Evolutionary conservation across 2,113 vertebrate species (phyloP), one percentile per base, ranked within the genome.

Genomic region (Micronycteris hirsuta): DNA sequence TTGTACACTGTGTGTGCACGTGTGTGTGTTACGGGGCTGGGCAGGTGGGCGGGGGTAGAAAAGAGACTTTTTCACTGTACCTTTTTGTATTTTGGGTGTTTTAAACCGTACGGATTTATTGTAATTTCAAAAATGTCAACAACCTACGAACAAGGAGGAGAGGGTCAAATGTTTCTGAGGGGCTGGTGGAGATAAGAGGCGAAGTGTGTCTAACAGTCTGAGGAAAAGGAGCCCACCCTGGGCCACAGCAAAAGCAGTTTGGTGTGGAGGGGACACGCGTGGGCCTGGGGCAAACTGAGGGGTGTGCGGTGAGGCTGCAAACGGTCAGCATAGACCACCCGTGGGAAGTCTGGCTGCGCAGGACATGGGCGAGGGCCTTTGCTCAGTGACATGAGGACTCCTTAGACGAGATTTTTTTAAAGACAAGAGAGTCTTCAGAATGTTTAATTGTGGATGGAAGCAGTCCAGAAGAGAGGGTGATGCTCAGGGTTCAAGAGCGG

Each of bases 41-140:
- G 56, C 31, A 54, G 15, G 47, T 36, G 47, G 54, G 41, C 41
- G 38, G 43, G 52, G 1, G 1, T 47, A 82, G 26, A 31, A 83
- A 83, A 87, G 54, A 85, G 81, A 95, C 33, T 83, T 93, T 93
- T 56, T 49, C 58, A n/a, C 36, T 76, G 47, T 88, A 73, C 63
- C 49, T 76, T 90, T 89, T 63, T 38, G 24, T 19, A 14, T 45
- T 45, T 52, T 1, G 17, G 26, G 68, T 13, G 10, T 49, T 92
- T 94, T 86, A 81, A 81, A 38, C n/a, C 16, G 24, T 65, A 58
- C 41, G 26, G 31, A 73, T 84, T 88, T 89, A 24, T 38, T 80
- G 43, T 52, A 43, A 80, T 33, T 81, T 97, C 43, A 63, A 43
- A 71, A 92, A 70, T 22, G 38, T 86, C 47, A 61, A 28, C 43